phyloP scores from a whole-genome alignment of 2,113 vertebrate species.

The Herpailurus yagouaroundi region DNA sequence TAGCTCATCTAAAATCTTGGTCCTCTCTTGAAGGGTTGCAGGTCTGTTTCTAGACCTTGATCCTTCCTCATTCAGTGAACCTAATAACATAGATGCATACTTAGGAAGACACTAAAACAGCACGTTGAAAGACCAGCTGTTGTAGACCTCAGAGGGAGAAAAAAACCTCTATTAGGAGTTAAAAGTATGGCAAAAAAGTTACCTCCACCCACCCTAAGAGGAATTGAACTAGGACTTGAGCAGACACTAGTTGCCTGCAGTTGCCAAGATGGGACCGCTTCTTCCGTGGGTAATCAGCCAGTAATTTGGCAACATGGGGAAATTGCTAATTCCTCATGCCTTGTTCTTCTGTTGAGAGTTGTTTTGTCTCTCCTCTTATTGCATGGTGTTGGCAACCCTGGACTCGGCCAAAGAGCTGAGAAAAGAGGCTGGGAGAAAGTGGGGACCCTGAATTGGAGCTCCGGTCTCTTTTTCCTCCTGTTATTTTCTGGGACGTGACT shows the following conservation, averaged over 20 bases:
- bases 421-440: not conserved
- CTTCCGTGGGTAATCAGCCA: not conserved
- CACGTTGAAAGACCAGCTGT: not conserved
- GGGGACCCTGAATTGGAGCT: not conserved
- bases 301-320: constrained; percentile 26
- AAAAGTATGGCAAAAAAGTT: not conserved
- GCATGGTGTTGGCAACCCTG: not conserved
- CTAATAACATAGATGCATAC: not conserved
- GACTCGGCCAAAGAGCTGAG: not conserved
- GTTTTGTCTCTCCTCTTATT: not conserved
- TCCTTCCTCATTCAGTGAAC: not conserved
- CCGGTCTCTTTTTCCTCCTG: not conserved
- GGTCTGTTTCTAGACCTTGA: not conserved
- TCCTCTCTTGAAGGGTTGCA: not conserved
- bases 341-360: not conserved
- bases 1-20: not conserved
- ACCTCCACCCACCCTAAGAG: not conserved
- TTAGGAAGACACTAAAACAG: not conserved
- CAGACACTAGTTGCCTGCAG: not conserved
- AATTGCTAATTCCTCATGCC: not conserved
- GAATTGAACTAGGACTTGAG: not conserved
- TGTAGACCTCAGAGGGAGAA: not conserved
- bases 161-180: not conserved
- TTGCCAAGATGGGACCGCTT: not conserved
- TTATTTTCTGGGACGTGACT: not conserved